Evolutionary conservation across 2,888 invertebrate species (phyloP).

Genomic region (Cephus pygmeus): DNA sequence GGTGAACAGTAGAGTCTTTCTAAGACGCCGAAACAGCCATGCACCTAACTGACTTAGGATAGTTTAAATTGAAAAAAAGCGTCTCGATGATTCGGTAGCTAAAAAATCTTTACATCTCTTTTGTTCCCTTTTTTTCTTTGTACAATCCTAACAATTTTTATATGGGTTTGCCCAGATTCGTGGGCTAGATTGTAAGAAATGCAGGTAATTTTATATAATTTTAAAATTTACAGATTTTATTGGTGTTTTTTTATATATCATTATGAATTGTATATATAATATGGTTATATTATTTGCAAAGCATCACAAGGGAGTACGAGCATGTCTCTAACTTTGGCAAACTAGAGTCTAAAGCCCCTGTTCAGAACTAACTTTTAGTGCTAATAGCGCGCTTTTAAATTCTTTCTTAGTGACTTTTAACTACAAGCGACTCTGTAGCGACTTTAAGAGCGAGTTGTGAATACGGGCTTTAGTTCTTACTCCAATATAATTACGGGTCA

Average conservation of each 20-base stretch:
- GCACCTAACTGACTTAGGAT: conserved; percentile 54
- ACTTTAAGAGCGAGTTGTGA: too few species aligned
- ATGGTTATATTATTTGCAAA: background rate
- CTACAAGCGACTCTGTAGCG: too few species aligned
- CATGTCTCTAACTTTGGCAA: background rate
- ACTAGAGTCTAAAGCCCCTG: background rate
- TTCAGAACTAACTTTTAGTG: too few species aligned
- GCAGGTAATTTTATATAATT: background rate
- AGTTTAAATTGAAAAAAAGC: background rate
- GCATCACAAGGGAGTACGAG: background rate
- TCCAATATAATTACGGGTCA: background rate
- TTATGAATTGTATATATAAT: background rate
- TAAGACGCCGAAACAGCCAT: conserved; percentile 72
- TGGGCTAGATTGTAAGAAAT: background rate
- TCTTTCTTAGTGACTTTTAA: too few species aligned
- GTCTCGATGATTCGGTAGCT: background rate
- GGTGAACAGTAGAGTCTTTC: conserved; percentile 70
- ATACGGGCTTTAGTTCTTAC: background rate
- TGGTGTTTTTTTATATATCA: background rate
- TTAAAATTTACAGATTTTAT: background rate
- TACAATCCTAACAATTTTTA: background rate
- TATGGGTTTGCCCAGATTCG: background rate
- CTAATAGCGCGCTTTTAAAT: too few species aligned
- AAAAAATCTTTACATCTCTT: background rate
- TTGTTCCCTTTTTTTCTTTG: background rate